Evolutionary conservation across 2,888 invertebrate genomes (phyloP), one percentile per base, ranked within the genome.

Genomic region (Neocrepidodera transversa): DNA sequence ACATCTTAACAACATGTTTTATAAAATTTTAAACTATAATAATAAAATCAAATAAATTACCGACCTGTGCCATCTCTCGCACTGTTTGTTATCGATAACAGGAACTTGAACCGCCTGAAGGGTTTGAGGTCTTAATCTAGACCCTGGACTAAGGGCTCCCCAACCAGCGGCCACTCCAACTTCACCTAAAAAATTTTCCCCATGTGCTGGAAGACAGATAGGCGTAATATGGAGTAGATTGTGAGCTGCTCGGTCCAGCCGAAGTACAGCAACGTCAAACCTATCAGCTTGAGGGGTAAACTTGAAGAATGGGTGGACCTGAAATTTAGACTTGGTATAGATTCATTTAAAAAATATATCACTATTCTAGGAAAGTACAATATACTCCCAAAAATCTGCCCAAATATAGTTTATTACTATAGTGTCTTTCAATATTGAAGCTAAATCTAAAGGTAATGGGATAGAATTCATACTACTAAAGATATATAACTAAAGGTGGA

Each of bases 121-220:
- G 0, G 94, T 95, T 74, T 95, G 91, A 1, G 95, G 95, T 4
- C 95, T 85, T 54, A 95, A 79, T 66, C 95, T 83, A 0, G 95
- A 95, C 50, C 95, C 95, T 68, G 87, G 86, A 75, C 87, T 87
- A 6, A 95, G 81, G 0, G 95, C 95, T 10, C 95, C 95, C 95
- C 95, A 95, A 18, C 95, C 94, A 0, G 94, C 94, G 4, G 93
- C 94, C 87, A 94, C 94, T 18, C 93, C 95, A 70, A 90, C 93
- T 77, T 93, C 92, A 1, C 95, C 95, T 43, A 94, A 83, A 81
- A 93, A 95, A 77, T 92, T 93, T 42, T 93, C 91, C 43, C 92
- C 93, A 71, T 93, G 91, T 68, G 93, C 92, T 0, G 95, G 95
- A 51, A 95, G 81, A 78, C 95, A 95, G 71, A 95, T 94, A 28